These are phyloP conservation scores for Ageneiosus marmoratus DNA, from an alignment of 2,113 vertebrate genomes.

Conservation along the genomic window DNA sequence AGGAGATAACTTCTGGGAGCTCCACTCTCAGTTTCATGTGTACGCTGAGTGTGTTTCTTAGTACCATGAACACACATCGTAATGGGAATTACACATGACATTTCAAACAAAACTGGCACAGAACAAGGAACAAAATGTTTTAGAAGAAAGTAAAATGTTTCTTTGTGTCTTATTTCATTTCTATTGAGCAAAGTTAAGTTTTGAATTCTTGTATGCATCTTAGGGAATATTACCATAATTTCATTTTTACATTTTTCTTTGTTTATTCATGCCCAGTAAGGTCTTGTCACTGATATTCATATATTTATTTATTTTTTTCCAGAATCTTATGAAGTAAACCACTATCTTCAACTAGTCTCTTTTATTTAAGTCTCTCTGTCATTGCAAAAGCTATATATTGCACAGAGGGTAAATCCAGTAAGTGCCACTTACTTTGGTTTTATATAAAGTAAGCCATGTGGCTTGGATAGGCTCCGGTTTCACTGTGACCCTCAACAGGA, in stretches of 20 bases:
- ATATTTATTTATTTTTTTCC: neutral
- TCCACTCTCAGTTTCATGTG: neutral
- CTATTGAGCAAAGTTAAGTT: neutral
- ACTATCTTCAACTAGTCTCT: neutral
- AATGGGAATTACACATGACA: constrained; percentile 39
- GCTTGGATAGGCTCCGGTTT: too few species aligned
- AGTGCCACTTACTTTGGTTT: neutral
- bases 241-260: neutral
- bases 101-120: neutral
- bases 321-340: neutral
- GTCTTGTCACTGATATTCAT: neutral
- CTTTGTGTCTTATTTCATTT: neutral
- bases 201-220: neutral
- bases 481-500: too few species aligned
- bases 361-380: neutral
- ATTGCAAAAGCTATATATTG: neutral
- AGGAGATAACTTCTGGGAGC: constrained; percentile 17
- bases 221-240: neutral
- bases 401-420: neutral
- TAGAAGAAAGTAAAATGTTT: neutral
- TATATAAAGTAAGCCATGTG: neutral
- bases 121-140: neutral
- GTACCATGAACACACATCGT: neutral
- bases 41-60: neutral
- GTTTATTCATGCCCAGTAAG: neutral